Percentiles rank a stretch among this genome's conserved stretches.
These are phyloP conservation scores for Melipona bicolor DNA, from an alignment of 2,888 invertebrate species.

Conservation along the genomic window DNA sequence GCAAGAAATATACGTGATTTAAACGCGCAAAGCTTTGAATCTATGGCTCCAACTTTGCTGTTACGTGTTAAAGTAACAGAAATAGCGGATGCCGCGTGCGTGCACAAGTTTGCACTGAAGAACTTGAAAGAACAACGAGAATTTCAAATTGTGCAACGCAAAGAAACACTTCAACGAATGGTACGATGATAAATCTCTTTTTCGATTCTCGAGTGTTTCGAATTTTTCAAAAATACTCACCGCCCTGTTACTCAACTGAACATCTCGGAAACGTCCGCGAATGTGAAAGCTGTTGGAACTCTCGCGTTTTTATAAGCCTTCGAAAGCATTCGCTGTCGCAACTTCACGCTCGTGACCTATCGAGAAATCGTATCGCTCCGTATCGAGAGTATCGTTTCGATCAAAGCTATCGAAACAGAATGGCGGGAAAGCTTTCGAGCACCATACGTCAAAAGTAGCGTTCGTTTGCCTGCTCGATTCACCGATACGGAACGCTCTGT, in stretches of 20 bases:
- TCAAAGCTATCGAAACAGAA: neutral
- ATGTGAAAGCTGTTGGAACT: too few species aligned
- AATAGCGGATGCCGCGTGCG: too few species aligned
- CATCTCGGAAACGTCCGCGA: too few species aligned
- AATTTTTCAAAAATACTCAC: too few species aligned
- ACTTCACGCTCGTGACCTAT: too few species aligned
- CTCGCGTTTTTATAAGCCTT: neutral
- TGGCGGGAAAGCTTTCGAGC: neutral
- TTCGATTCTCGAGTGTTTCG: too few species aligned
- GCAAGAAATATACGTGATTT: constrained; percentile 4
- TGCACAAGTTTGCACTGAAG: neutral
- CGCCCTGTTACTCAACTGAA: too few species aligned
- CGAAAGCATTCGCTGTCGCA: too few species aligned
- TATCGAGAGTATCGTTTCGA: neutral
- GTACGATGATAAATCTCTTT: neutral
- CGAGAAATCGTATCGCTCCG: neutral
- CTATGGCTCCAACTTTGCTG: neutral
- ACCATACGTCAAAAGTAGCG: neutral
- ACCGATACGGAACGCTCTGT: neutral
- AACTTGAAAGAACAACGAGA: neutral
- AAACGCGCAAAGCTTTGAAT: constrained; percentile 6
- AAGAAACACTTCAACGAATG: neutral
- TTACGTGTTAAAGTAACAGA: neutral
- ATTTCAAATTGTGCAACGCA: neutral
- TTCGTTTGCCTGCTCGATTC: neutral